Evolutionary conservation across 2,113 vertebrate genomes (phyloP), one percentile per base, ranked within the genome.

Genomic region (Menura novaehollandiae): DNA sequence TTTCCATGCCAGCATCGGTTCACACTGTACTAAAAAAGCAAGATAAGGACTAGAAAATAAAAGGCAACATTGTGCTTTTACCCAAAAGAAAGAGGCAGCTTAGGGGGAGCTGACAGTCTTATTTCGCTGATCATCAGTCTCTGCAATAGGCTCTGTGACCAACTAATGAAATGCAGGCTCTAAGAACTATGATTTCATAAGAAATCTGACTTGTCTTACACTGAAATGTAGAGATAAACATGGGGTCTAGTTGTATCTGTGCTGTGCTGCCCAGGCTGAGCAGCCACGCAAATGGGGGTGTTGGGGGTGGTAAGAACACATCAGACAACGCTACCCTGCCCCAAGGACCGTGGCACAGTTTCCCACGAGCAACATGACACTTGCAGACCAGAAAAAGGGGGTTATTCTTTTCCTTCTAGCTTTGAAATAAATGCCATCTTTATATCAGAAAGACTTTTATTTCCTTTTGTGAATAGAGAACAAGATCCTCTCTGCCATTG

Each of bases 21-120:
- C 94, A 44, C 33, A 26, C 63, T 19, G 13, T 43, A 77, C 82
- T 74, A 72, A 81, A 92, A 89, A 83, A n/a, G 41, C 46, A 86
- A 92, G 94, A 96, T 85, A 94, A 85, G 52, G 82, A 44, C 53
- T 58, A 76, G 67, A 90, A 90, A 93, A 91, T 84, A 95, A 67
- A 89, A 96, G 47, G 67, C 27, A 79, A 72, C 47, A 59, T 12
- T 9, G 2, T 53, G 26, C 35, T 84, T 80, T 59, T 63, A 83
- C 75, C 88, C 24, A 15, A 60, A 86, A 80, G 71, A 69, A 87
- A 74, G 82, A 73, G 39, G 74, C 30, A 66, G 59, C 47, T 22
- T 33, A n/a, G 16, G 9, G 11, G 33, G 21, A 58, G 56, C 52
- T 43, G 56, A 47, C 77, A 87, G 67, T 17, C 91, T 84, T 30